Evolutionary conservation across 2,888 invertebrate species (phyloP).

Genomic region (Drosophila quasianomalipes): DNA sequence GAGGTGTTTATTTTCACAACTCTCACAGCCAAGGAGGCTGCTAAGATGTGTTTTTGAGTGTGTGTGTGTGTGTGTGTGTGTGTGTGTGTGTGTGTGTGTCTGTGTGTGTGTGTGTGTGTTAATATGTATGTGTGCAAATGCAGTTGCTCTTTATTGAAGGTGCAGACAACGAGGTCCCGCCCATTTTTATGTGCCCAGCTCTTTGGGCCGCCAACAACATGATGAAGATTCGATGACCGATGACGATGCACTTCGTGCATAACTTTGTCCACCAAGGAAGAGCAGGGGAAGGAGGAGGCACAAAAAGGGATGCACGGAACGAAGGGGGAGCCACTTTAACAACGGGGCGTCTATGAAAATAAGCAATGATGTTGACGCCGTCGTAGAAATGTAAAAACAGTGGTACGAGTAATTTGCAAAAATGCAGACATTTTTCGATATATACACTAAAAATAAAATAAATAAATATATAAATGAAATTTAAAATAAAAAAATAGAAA

Average conservation of each 20-base stretch:
- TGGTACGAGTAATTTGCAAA: constrained; percentile 1
- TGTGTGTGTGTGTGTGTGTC: constrained; percentile 28
- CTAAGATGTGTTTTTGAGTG: constrained; percentile 14
- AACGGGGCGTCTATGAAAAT: constrained; percentile 76
- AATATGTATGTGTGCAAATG: constrained; percentile 37
- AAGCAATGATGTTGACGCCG: constrained; percentile 72
- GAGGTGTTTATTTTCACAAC: constrained; percentile 84
- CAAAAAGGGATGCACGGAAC: neutral
- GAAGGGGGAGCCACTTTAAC: constrained; percentile 48
- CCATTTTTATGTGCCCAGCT: constrained; percentile 70
- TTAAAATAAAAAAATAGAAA: neutral
- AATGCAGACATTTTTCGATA: no score
- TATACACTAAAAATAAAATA: neutral
- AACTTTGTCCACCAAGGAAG: constrained; percentile 23
- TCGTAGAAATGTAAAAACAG: constrained; percentile 45
- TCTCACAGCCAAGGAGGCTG: constrained; percentile 63
- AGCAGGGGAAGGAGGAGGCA: neutral
- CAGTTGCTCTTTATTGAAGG: constrained; percentile 72
- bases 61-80: constrained; percentile 16
- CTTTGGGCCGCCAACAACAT: constrained; percentile 64
- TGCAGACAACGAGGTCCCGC: constrained; percentile 79
- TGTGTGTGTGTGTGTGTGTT: constrained; percentile 14
- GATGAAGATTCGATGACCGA: constrained; percentile 74
- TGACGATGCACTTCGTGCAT: constrained; percentile 64
- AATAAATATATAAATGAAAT: neutral